A percentile compares a stretch with the other conserved stretches of the same genome.
Conservation (phyloP, 2,797 vertebrate species). For the Anguilla obscura region DNA sequence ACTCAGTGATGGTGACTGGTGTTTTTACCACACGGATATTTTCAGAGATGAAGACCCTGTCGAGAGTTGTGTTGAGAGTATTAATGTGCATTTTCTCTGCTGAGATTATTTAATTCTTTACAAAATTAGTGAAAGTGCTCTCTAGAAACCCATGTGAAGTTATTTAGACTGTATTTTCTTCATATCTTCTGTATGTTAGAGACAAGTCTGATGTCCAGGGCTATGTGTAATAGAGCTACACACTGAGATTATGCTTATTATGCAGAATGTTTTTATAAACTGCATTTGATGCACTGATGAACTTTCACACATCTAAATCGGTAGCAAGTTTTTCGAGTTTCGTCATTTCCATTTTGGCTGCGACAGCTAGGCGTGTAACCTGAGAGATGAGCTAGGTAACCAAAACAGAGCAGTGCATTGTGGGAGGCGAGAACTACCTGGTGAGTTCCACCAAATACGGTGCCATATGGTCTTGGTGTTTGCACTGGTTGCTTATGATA, state of each 20-base stretch:
- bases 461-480: not conserved
- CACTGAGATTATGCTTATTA: too few relatives aligned
- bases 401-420: not conserved
- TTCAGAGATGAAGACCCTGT: conserved; percentile 1
- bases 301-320: too few relatives aligned
- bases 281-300: too few relatives aligned
- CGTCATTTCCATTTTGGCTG: not conserved
- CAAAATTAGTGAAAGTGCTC: not conserved
- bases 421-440: too few relatives aligned
- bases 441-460: too few relatives aligned
- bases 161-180: too few relatives aligned
- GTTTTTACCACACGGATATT: conserved; percentile 1
- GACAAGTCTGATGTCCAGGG: too few relatives aligned
- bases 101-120: not conserved
- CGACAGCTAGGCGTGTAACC: not conserved
- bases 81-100: not conserved
- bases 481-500: not conserved
- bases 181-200: too few relatives aligned
- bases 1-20: not conserved
- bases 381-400: not conserved
- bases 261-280: too few relatives aligned
- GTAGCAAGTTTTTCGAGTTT: too few relatives aligned
- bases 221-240: too few relatives aligned
- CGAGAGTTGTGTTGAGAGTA: not conserved
- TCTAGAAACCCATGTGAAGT: too few relatives aligned